Conservation (phyloP, 2,113 vertebrate species). For the Anhinga rufa region DNA sequence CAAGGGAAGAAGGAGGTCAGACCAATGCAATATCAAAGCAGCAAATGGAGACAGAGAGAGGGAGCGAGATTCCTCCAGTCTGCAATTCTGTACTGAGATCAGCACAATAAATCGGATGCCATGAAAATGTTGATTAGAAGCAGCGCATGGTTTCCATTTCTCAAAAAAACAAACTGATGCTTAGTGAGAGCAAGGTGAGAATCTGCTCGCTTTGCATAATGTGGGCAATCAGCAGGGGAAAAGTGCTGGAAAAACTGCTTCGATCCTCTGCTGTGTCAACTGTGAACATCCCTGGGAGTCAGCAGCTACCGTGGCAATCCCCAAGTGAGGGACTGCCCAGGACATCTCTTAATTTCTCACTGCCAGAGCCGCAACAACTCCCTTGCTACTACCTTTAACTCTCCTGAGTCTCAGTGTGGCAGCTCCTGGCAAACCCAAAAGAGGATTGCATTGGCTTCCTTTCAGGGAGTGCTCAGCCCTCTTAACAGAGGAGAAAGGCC, state of each 20-base stretch:
- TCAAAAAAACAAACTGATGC: background rate
- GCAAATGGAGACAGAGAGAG: background rate
- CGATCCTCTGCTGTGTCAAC: background rate
- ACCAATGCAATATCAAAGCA: background rate
- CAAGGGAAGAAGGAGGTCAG: background rate
- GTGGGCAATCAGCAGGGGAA: background rate
- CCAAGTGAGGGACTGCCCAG: background rate
- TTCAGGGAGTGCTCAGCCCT: background rate
- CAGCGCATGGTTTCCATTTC: background rate
- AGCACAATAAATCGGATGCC: background rate
- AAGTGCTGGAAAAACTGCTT: background rate
- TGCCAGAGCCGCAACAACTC: rapidly evolving
- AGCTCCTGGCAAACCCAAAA: background rate
- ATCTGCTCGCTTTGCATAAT: background rate
- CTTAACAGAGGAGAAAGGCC: background rate
- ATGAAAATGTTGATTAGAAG: background rate
- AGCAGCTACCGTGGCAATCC: background rate
- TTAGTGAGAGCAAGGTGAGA: background rate
- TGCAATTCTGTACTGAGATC: background rate
- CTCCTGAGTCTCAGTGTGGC: rapidly evolving
- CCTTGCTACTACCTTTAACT: background rate
- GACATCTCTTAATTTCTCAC: background rate
- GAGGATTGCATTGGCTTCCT: background rate
- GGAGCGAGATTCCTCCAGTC: background rate
- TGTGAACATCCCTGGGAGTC: background rate